These are phyloP conservation scores for Nomada ruficornis DNA, from an alignment of 2,888 invertebrate genomes.

Conservation along the genomic window DNA sequence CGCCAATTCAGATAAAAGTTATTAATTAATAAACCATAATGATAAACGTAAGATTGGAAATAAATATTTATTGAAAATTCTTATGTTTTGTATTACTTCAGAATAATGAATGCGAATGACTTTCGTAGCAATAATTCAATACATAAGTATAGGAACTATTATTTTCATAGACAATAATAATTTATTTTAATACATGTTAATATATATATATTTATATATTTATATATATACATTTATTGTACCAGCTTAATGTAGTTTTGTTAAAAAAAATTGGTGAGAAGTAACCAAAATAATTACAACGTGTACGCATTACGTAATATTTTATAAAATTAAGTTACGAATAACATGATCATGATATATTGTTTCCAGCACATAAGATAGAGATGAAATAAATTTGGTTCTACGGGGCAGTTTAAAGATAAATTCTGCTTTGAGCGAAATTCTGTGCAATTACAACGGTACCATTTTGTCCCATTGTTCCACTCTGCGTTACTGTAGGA, in stretches of 20 bases:
- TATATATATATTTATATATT: slow-evolving; percentile 3
- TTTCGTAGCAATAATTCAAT: slow-evolving; percentile 12
- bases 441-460: slow-evolving; percentile 74
- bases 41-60: slow-evolving; percentile 12
- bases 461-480: slow-evolving; percentile 77
- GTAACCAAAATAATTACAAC: slow-evolving; percentile 44
- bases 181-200: slow-evolving; percentile 48
- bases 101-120: slow-evolving; percentile 13
- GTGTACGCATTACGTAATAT: slow-evolving; percentile 32
- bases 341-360: slow-evolving; percentile 40
- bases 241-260: slow-evolving; percentile 32
- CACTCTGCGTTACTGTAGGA: slow-evolving; percentile 72
- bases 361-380: slow-evolving; percentile 30
- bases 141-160: slow-evolving; percentile 26
- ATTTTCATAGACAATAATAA: slow-evolving; percentile 46
- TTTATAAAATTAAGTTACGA: slow-evolving; percentile 37
- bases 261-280: slow-evolving; percentile 40
- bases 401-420: slow-evolving; percentile 28
- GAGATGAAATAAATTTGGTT: slow-evolving; percentile 32
- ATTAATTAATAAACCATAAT: slow-evolving; percentile 1
- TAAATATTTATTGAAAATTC: slow-evolving; percentile 20
- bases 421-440: slow-evolving; percentile 46
- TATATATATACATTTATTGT: slow-evolving; percentile 40
- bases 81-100: neutral
- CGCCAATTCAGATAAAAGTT: slow-evolving; percentile 6